phyloP scores from a whole-genome alignment of 2,888 invertebrate genomes.

The Ypsolopha scabrella region DNA sequence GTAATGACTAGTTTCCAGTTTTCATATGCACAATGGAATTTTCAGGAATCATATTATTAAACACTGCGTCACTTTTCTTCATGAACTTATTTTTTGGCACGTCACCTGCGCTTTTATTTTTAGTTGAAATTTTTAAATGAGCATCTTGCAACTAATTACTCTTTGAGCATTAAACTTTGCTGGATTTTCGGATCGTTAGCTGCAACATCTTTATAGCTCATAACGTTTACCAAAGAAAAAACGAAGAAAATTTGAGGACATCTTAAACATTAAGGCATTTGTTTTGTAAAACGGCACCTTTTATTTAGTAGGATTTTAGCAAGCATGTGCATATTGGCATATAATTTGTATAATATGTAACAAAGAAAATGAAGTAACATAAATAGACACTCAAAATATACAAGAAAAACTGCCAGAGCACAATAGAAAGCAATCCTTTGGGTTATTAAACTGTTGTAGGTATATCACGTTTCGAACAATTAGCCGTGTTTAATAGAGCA shows the following conservation, averaged over 20 bases:
- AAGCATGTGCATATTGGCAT: too few relatives aligned
- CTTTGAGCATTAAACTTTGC: neutral
- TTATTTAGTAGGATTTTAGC: too few relatives aligned
- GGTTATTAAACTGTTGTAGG: too few relatives aligned
- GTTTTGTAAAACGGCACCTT: too few relatives aligned
- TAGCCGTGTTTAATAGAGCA: conserved; percentile 2
- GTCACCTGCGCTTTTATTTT: neutral
- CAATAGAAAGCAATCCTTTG: neutral
- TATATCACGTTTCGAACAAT: conserved; percentile 2
- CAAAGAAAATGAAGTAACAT: too few relatives aligned
- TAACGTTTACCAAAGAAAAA: neutral
- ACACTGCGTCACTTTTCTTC: neutral
- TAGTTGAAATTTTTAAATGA: neutral
- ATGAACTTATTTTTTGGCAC: too few relatives aligned
- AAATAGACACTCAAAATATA: too few relatives aligned
- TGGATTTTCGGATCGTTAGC: conserved; percentile 3
- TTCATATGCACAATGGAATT: neutral
- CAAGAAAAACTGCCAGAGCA: neutral
- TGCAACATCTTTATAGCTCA: neutral
- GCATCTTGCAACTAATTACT: conserved; percentile 3
- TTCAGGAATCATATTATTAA: neutral
- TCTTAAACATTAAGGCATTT: too few relatives aligned
- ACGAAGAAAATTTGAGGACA: neutral
- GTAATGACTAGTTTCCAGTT: neutral
- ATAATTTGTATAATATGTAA: too few relatives aligned